Conservation (phyloP, 2,888 invertebrate genomes). For the Melolontha melolontha region DNA sequence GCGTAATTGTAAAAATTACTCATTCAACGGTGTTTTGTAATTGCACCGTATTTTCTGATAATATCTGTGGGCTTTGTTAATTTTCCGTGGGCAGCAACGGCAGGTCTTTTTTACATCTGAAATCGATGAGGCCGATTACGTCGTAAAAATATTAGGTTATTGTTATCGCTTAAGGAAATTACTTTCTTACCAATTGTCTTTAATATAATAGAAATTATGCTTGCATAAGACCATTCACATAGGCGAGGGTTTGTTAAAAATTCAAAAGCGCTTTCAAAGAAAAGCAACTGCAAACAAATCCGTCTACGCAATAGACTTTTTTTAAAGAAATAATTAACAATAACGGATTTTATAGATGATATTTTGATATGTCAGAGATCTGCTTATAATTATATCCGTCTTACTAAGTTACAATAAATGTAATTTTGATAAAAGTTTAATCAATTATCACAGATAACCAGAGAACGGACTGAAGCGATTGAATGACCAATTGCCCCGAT, state of each 20-base stretch:
- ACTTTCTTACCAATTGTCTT: slow-evolving; percentile 14
- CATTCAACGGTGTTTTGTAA: slow-evolving; percentile 30
- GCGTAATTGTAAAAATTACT: slow-evolving; percentile 33
- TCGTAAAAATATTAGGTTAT: background rate
- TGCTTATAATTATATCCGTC: too few relatives aligned
- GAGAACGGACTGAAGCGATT: too few relatives aligned
- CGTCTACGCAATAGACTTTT: too few relatives aligned
- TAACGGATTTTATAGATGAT: too few relatives aligned
- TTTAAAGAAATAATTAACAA: too few relatives aligned
- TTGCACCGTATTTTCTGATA: slow-evolving; percentile 15
- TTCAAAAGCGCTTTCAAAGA: background rate
- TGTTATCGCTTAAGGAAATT: slow-evolving; percentile 31
- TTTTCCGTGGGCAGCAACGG: slow-evolving; percentile 29
- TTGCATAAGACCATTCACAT: background rate
- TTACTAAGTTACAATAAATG: too few relatives aligned
- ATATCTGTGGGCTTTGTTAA: slow-evolving; percentile 23
- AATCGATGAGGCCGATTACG: slow-evolving; percentile 21
- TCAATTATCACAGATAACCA: too few relatives aligned
- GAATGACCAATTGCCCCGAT: too few relatives aligned
- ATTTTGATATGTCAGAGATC: too few relatives aligned
- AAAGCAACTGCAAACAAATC: background rate
- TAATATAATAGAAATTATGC: too few relatives aligned
- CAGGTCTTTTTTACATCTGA: slow-evolving; percentile 11
- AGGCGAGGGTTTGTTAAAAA: background rate
- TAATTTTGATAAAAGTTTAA: too few relatives aligned